Evolutionary conservation across 92 coral and sea anemone genomes (phyloP), one percentile per base, ranked within the genome.

Genomic region (Palythoa heliodiscus): DNA sequence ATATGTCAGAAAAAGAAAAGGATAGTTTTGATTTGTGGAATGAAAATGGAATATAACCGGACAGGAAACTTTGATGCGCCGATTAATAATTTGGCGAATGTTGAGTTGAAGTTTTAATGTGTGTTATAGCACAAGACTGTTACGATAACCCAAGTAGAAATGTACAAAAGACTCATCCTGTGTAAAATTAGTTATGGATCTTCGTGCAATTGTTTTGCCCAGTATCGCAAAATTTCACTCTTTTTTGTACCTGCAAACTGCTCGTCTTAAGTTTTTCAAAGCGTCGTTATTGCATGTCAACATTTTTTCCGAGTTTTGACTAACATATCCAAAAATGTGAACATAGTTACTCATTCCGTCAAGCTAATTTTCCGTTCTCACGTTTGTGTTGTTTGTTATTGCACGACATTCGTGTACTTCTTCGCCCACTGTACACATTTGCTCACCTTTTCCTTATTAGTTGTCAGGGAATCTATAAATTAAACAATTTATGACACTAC

Each of bases 61-160:
- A 24, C n/a, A 52, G 16, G 64, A 52, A 76, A 53, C n/a, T 52
- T 53, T 7, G 13, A 54, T 20, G 14, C 19, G 7, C 15, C 12
- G 15, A 13, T 15, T 24, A 25, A 19, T 76, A 54, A 25, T 24
- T 43, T 43, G 50, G 48, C 60, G 81, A 74, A 20, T 50, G 61
- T 74, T 2, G 48, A 39, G 25, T 17, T 72, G 76, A 72, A 72
- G 24, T 3, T 43, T 43, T 6, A 9, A 37, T 72, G 60, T 54
- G 81, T 76, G 81, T 76, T 52, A 20, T 76, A 35, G 81, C 81
- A 53, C 67, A 58, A 54, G 14, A 54, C 63, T 13, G 7, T 52
- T 24, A 58, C 29, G 66, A 25, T 8, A 53, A 54, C 25, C 40
- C 25, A 50, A 29, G 47, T 29, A 54, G 67, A 76, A 76, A 25